Conservation (phyloP, 2,888 invertebrate genomes). For the Augiades crinisus region DNA sequence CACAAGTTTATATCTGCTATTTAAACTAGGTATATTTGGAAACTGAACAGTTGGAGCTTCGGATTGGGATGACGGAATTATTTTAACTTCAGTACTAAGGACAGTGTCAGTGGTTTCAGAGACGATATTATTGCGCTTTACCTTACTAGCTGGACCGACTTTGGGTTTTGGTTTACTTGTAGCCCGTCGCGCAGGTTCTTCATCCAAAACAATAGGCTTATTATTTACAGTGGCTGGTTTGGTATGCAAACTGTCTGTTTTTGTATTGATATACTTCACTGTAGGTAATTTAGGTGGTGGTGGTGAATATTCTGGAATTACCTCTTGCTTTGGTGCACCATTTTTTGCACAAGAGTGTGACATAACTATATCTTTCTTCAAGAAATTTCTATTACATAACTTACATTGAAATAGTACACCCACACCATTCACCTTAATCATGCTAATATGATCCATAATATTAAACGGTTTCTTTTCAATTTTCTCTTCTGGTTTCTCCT, state of each 20-base stretch:
- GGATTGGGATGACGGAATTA: constrained; percentile 19
- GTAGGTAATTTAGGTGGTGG: constrained; percentile 56
- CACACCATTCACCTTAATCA: constrained; percentile 70
- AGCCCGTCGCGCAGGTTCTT: constrained; percentile 31
- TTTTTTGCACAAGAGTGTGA: constrained; percentile 70
- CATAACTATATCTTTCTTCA: constrained; percentile 64
- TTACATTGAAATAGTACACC: constrained; percentile 73
- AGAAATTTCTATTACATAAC: constrained; percentile 69
- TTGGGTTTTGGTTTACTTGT: constrained; percentile 49
- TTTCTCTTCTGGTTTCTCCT: constrained; percentile 8
- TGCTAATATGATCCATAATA: constrained; percentile 70
- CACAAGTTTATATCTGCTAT: constrained; percentile 60
- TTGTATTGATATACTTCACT: constrained; percentile 67
- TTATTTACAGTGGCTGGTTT: constrained; percentile 38
- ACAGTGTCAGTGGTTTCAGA: neutral
- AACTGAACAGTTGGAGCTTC: constrained; percentile 46
- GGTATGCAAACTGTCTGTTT: constrained; percentile 44
- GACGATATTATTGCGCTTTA: constrained; percentile 38
- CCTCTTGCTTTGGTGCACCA: constrained; percentile 53
- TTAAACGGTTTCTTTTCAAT: constrained; percentile 44
- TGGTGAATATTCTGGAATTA: constrained; percentile 41
- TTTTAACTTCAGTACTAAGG: constrained; percentile 13
- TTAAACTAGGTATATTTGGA: constrained; percentile 51
- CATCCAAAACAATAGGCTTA: constrained; percentile 31
- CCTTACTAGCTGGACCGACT: constrained; percentile 68